Conservation (phyloP, 1,140 invertebrate species). For the Rhagoletis zephyria region DNA sequence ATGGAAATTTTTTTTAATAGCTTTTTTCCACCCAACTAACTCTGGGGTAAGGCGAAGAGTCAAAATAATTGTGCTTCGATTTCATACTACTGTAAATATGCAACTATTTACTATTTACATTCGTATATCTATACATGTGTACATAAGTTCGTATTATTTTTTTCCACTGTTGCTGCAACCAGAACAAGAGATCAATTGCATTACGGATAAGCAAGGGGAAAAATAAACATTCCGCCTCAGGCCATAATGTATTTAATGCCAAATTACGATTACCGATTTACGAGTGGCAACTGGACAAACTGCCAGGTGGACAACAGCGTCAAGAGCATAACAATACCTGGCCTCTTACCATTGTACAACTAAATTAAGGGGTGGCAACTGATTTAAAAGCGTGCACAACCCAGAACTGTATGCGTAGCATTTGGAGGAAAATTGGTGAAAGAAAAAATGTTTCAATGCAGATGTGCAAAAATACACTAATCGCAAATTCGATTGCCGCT, state of each 20-base stretch:
- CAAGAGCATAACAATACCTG: background rate
- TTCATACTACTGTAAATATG: too few species aligned
- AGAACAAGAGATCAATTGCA: background rate
- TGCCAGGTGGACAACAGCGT: background rate
- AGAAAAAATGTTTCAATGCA: too few species aligned
- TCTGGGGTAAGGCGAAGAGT: too few species aligned
- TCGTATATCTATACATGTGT: background rate
- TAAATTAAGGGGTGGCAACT: slow-evolving; percentile 16
- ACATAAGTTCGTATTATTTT: background rate
- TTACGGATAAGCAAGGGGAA: background rate
- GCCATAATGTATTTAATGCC: slow-evolving; percentile 12
- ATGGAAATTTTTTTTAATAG: too few species aligned
- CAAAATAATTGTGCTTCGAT: too few species aligned
- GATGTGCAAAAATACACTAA: background rate
- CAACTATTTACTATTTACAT: too few species aligned
- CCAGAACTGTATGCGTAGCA: slow-evolving; percentile 10
- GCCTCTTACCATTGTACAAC: background rate
- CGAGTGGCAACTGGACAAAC: slow-evolving; percentile 34
- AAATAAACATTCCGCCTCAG: background rate
- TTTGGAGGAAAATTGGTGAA: background rate
- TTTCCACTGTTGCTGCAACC: background rate
- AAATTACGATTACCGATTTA: slow-evolving; percentile 30
- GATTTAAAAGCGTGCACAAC: slow-evolving; percentile 27
- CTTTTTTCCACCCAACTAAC: too few species aligned
- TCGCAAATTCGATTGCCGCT: background rate